Evolutionary conservation across 2,888 invertebrate genomes (phyloP), one percentile per base, ranked within the genome.

Genomic region (Caenorhabditis becei): DNA sequence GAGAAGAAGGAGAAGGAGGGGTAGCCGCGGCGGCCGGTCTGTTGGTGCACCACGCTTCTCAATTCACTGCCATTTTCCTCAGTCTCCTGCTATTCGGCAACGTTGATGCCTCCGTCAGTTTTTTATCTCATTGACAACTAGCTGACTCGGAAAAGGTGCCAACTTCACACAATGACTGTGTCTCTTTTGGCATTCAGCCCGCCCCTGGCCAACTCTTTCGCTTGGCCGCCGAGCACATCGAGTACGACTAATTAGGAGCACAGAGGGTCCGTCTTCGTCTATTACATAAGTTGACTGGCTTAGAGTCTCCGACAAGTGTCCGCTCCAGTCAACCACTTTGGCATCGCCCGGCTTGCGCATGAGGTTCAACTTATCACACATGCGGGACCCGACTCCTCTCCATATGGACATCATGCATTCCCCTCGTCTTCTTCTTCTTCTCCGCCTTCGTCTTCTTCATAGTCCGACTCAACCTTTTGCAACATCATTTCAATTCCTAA

Each of bases 391-490:
- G 51, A 74, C 74, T 66, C 61, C 32, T 61, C 66, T 75, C 65
- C 75, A 66, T 75, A 75, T 75, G 66, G 75, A 75, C 75, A 75
- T 75, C 65, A 66, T 69, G 69, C 56, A 69, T 63, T 63, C 74
- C 49, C 49, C 26, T 32, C 53, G 51, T 53, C 51, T 59, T 47
- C 28, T 67, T 23, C 56, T 67, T 28, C 67, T 66, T 59, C 59
- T 74, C 28, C 63, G 14, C 37, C 28, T 63, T 41, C 58, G 47
- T 37, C 54, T 53, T 24, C 66, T 37, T 24, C 67, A 44, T 75
- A 54, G 67, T 44, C 44, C 72, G 18, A 61, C 88, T 78, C 90
- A 90, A 77, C 82, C 92, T 92, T 56, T 91, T 91, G 51, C 90
- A 92, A 63, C 92, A 92, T 32, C 89, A 92, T 74, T 75, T 61